These are phyloP conservation scores for Drosophila rellima DNA, from an alignment of 2,888 invertebrate genomes.

Conservation along the genomic window DNA sequence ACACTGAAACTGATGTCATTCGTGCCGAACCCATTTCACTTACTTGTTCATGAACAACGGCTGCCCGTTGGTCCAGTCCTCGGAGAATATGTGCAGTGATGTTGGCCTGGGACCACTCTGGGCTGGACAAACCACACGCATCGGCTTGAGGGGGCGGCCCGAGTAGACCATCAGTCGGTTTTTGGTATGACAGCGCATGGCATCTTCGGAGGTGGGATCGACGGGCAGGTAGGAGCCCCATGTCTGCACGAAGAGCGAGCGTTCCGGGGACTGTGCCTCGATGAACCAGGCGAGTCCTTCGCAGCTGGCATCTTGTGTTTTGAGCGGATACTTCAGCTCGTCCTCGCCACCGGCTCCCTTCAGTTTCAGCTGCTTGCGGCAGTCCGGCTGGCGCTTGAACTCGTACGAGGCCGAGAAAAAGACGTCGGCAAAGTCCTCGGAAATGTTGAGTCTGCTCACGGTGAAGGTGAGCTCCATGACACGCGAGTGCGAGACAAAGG, in stretches of 20 bases:
- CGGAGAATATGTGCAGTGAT: slow-evolving; percentile 92
- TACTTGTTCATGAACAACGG: slow-evolving; percentile 85
- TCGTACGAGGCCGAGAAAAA: slow-evolving; percentile 92
- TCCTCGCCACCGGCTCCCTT: slow-evolving; percentile 89
- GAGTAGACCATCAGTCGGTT: slow-evolving; percentile 94
- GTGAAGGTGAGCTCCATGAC: slow-evolving; percentile 92
- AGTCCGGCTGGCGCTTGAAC: slow-evolving; percentile 88
- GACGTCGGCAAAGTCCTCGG: slow-evolving; percentile 93
- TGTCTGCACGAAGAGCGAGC: slow-evolving; percentile 92
- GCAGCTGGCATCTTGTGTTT: slow-evolving; percentile 86
- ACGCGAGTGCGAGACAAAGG: slow-evolving; percentile 89
- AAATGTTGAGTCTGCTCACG: slow-evolving; percentile 90
- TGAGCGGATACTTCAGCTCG: slow-evolving; percentile 88
- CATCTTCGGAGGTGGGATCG: slow-evolving; percentile 88
- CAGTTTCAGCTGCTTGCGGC: slow-evolving; percentile 88
- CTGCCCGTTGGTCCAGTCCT: slow-evolving; percentile 89
- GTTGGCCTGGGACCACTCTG: slow-evolving; percentile 89
- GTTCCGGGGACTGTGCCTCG: slow-evolving; percentile 92
- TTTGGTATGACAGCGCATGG: slow-evolving; percentile 90
- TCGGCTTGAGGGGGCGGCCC: slow-evolving; percentile 87
- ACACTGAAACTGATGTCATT: background rate
- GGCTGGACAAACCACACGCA: slow-evolving; percentile 91
- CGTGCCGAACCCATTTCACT: slow-evolving; percentile 56
- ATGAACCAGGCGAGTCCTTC: slow-evolving; percentile 90
- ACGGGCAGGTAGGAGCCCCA: slow-evolving; percentile 92